phyloP scores from a whole-genome alignment of 2,113 vertebrate genomes.

The Pelusios castaneus region DNA sequence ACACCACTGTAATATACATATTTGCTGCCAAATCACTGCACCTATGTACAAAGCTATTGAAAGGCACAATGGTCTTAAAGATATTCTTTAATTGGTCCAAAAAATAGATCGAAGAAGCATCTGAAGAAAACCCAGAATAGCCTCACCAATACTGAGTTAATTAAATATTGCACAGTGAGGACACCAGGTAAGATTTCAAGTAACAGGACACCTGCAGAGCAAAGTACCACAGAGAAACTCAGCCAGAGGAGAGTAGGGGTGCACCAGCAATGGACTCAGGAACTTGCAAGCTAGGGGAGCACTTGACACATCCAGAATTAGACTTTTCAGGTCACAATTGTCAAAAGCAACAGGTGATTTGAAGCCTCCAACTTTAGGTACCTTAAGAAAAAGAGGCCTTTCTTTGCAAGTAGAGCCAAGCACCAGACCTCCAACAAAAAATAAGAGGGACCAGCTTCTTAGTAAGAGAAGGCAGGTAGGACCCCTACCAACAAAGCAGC shows the following conservation, averaged over 20 bases:
- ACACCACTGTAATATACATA: not conserved
- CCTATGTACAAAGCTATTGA: not conserved
- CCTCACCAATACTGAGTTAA: not conserved
- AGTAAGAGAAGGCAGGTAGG: not conserved
- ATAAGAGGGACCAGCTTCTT: too few species aligned
- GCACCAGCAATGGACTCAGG: not conserved
- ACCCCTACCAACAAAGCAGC: not conserved
- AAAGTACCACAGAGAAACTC: not conserved
- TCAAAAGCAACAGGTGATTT: not conserved
- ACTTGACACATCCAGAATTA: not conserved
- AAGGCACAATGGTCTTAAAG: not conserved
- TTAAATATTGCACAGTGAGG: not conserved
- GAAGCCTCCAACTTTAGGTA: not conserved
- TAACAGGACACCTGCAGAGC: not conserved
- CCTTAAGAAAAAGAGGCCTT: not conserved
- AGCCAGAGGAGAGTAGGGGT: too few species aligned
- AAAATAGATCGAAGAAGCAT: not conserved
- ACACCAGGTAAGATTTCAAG: not conserved
- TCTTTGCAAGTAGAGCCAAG: not conserved
- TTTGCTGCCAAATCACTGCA: too few species aligned
- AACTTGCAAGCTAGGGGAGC: not conserved
- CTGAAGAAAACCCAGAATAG: not conserved
- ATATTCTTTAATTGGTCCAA: not conserved
- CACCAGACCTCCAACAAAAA: not conserved
- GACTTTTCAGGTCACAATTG: not conserved